These are phyloP conservation scores for Cerastoderma edule DNA, from an alignment of 2,888 invertebrate genomes.

Conservation along the genomic window DNA sequence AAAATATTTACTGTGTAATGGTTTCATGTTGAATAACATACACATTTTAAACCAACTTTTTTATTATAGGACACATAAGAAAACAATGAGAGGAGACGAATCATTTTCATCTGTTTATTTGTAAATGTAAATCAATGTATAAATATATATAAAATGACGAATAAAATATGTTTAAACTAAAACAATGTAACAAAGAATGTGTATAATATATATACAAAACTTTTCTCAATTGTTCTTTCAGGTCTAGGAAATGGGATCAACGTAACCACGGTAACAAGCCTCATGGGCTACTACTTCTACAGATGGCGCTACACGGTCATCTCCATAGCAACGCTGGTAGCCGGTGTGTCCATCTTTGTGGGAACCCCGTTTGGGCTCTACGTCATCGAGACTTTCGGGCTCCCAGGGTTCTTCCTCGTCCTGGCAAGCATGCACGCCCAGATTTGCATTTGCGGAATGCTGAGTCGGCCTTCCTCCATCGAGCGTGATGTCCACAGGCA, in stretches of 20 bases:
- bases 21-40: too few species aligned
- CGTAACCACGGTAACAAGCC: constrained; percentile 47
- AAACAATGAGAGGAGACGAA: not conserved
- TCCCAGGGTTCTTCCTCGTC: constrained; percentile 50
- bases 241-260: constrained; percentile 54
- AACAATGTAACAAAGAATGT: not conserved
- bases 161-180: too few species aligned
- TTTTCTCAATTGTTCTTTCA: constrained; percentile 33
- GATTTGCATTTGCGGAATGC: constrained; percentile 50
- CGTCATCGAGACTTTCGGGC: constrained; percentile 24
- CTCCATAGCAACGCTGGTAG: constrained; percentile 35
- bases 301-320: constrained; percentile 38
- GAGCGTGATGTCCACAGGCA: constrained; percentile 36
- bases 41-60: too few species aligned
- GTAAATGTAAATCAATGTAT: too few species aligned
- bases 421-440: constrained; percentile 53
- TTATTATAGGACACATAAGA: too few species aligned
- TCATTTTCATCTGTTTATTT: too few species aligned
- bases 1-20: too few species aligned
- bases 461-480: constrained; percentile 46
- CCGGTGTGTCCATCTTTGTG: constrained; percentile 55
- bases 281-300: constrained; percentile 59
- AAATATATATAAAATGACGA: too few species aligned
- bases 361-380: constrained; percentile 53
- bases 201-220: not conserved